A percentile compares a stretch with the other conserved stretches of the same genome.
Evolutionary conservation across 1,140 invertebrate species (phyloP).

Genomic region (Diorhabda carinulata): DNA sequence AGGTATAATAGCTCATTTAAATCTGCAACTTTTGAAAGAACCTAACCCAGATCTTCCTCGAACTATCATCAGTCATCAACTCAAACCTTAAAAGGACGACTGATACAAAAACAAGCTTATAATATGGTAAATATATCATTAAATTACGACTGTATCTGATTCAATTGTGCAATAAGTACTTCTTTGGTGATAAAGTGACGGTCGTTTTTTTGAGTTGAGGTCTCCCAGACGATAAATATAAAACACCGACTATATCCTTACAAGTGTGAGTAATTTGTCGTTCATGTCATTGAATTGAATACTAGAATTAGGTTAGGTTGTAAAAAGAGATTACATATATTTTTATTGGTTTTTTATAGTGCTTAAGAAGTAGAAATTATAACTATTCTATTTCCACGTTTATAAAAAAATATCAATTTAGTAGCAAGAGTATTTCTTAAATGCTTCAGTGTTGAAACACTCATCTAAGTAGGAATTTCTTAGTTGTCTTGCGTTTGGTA

Average conservation of each 20-base stretch:
- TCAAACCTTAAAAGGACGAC: neutral
- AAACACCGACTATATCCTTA: neutral
- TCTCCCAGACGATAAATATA: neutral
- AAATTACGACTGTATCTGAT: neutral
- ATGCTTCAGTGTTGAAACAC: no score
- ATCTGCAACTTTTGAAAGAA: neutral
- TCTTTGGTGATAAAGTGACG: neutral
- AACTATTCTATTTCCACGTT: no score
- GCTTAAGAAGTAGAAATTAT: no score
- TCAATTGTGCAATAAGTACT: slow-evolving; percentile 1
- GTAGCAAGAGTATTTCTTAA: no score
- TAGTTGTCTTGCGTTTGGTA: no score
- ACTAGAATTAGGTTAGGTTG: no score
- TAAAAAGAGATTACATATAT: no score
- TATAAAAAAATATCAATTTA: no score
- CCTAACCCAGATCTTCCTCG: slow-evolving; percentile 1
- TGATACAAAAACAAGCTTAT: neutral
- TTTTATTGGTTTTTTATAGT: no score
- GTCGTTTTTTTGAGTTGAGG: neutral
- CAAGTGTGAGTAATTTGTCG: no score
- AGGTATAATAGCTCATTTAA: neutral
- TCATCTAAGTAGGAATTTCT: no score
- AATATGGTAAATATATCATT: neutral
- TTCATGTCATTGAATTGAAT: no score
- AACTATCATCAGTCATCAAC: neutral